These are phyloP conservation scores for Drosophila repleta DNA, from an alignment of 1,140 invertebrate genomes.

Conservation along the genomic window DNA sequence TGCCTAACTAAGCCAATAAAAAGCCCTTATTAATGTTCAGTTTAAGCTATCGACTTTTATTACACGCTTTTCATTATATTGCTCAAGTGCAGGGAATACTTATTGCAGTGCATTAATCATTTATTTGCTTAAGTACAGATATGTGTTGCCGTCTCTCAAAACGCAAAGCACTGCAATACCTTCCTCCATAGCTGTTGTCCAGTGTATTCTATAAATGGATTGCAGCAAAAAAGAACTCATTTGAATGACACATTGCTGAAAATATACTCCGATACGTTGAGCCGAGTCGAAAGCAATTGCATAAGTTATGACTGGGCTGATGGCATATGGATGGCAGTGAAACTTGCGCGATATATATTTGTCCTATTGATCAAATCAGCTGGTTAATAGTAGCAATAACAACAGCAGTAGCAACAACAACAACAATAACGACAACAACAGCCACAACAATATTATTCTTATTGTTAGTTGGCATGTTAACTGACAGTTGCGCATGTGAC, in stretches of 20 bases:
- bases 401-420: conserved; percentile 6
- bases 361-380: conserved; percentile 20
- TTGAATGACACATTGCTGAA: neutral
- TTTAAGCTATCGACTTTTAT: no score
- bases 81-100: no score
- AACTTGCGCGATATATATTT: conserved; percentile 20
- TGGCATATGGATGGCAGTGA: neutral
- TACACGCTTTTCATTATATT: no score
- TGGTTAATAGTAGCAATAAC: conserved; percentile 14
- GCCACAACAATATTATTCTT: conserved; percentile 13
- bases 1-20: no score
- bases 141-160: no score
- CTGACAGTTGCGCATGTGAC: conserved; percentile 65
- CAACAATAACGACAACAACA: conserved; percentile 33
- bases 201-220: no score
- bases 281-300: neutral
- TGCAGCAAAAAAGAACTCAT: neutral
- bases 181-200: no score
- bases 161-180: no score
- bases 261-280: neutral
- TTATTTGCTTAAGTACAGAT: no score
- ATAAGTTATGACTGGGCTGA: neutral
- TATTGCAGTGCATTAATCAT: no score
- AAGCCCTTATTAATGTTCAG: no score
- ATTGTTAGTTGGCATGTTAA: conserved; percentile 55